Evolutionary conservation across 2,113 vertebrate species (phyloP), one percentile per base, ranked within the genome.

Genomic region (Neopipo cinnamomea): DNA sequence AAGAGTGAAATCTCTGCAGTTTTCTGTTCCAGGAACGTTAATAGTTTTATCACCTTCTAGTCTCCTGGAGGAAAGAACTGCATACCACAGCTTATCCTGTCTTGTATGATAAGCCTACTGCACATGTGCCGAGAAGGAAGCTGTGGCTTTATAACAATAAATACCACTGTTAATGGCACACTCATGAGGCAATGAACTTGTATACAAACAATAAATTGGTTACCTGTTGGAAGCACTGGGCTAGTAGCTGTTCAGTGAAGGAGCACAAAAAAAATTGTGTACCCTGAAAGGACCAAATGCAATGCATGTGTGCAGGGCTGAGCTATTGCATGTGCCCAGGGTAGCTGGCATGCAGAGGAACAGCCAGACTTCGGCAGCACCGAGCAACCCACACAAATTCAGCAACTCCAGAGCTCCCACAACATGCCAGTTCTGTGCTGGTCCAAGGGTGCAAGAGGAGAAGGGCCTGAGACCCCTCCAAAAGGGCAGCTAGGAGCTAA

Each of bases 261-360:
- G 17, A 37, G 20, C 22, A 56, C 46, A 23, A 28, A 73, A 31
- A 20, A 8, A 12, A 14, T 1, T n/a, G 22, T 21, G 12, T 41
- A 11, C 19, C 8, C 23, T 30, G 22, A 22, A 49, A 75, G 28
- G 6, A 7, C 9, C 28, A 63, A 55, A 37, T 4, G 9, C 42
- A 28, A 6, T 13, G 37, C 0, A 0, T 4, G 14, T 23, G 18
- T n/a, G 22, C 4, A 17, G 61, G 58, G 24, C 47, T 67, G 55
- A 58, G 44, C 50, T 68, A 2, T 4, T 82, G 61, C 25, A 11
- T 0, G 0, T 65, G 65, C 17, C 25, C 39, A 19, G 33, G 17
- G 23, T 37, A 46, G 27, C 27, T 20, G 39, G 14, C 1, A 4
- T 30, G 33, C 30, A 9, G 41, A 20, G 67, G 8, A 84, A 2